phyloP scores from a whole-genome alignment of 2,888 invertebrate genomes.

The Chromoteleia sp. region DNA sequence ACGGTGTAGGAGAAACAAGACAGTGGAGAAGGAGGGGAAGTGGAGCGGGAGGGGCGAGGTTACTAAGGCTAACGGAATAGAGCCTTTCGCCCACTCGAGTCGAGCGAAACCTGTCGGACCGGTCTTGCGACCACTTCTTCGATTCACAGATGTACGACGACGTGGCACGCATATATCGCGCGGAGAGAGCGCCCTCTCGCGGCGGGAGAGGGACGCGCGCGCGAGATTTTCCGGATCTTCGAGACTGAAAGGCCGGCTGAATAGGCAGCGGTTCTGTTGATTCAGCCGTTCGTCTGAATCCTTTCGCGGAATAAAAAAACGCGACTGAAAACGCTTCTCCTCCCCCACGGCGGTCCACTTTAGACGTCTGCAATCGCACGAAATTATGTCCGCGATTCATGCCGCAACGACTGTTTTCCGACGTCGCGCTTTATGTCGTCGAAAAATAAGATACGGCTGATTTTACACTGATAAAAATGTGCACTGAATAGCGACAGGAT shows the following conservation, averaged over 20 bases:
- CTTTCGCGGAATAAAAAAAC: slow-evolving; percentile 49
- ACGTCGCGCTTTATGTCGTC: slow-evolving; percentile 23
- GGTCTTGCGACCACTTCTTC: slow-evolving; percentile 77
- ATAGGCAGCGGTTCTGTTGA: slow-evolving; percentile 55
- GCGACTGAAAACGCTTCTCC: slow-evolving; percentile 31
- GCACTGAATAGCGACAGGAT: slow-evolving; percentile 22
- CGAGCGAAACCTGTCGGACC: slow-evolving; percentile 82
- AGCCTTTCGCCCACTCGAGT: slow-evolving; percentile 81
- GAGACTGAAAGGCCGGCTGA: slow-evolving; percentile 51
- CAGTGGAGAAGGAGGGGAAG: neutral
- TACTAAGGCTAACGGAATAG: slow-evolving; percentile 79
- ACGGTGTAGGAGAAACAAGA: neutral
- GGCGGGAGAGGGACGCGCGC: slow-evolving; percentile 5
- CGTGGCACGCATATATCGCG: slow-evolving; percentile 52
- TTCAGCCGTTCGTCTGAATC: slow-evolving; percentile 50
- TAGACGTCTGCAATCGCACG: slow-evolving; percentile 53
- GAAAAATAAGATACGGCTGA: slow-evolving; percentile 50
- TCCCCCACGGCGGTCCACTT: slow-evolving; percentile 30
- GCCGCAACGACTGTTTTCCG: slow-evolving; percentile 2
- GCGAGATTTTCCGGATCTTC: slow-evolving; percentile 46
- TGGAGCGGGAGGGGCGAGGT: neutral
- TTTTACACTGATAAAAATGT: slow-evolving; percentile 58
- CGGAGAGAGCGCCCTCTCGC: slow-evolving; percentile 21
- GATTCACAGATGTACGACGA: slow-evolving; percentile 76
- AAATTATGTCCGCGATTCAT: slow-evolving; percentile 60